phyloP scores from a whole-genome alignment of 2,113 vertebrate genomes.

The Dromaius novaehollandiae region DNA sequence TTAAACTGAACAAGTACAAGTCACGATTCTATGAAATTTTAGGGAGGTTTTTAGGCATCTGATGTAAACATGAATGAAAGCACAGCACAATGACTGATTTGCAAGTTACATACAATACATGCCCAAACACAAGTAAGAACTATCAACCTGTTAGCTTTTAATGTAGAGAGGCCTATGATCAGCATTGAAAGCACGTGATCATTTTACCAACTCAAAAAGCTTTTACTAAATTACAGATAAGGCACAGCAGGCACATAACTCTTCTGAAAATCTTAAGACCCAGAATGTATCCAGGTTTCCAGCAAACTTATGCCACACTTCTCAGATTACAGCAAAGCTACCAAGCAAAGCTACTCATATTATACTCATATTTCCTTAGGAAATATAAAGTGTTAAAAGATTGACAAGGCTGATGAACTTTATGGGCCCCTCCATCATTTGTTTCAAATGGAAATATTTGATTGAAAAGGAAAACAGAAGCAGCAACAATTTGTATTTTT shows the following conservation, averaged over 20 bases:
- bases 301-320: background rate
- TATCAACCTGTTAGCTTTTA: background rate
- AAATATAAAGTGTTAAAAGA: background rate
- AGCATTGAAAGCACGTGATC: background rate
- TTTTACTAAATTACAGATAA: background rate
- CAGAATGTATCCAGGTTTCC: background rate
- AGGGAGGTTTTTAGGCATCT: background rate
- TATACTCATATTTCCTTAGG: background rate
- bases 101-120: background rate
- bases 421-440: background rate
- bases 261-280: background rate
- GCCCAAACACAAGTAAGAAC: background rate
- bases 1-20: background rate
- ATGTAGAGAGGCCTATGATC: background rate
- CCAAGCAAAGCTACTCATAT: background rate
- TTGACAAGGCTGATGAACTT: background rate
- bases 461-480: background rate
- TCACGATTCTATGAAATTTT: too few relatives aligned
- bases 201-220: background rate
- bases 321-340: background rate
- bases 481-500: background rate
- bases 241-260: background rate
- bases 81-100: background rate
- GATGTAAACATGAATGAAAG: background rate
- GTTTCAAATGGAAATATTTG: background rate